phyloP scores from a whole-genome alignment of 2,888 invertebrate genomes.

The Ophion ellenae region DNA sequence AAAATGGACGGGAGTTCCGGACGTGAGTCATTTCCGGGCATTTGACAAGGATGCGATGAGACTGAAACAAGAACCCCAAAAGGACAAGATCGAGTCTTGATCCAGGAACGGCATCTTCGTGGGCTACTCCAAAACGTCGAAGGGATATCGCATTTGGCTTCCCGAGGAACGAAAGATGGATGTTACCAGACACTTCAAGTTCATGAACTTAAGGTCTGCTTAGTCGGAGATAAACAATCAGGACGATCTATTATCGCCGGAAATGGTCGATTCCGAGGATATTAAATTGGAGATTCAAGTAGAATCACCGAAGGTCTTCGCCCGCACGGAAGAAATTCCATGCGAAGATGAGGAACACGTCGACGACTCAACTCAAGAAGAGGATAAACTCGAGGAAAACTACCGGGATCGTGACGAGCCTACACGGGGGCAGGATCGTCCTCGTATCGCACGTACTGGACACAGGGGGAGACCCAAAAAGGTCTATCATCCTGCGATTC shows the following conservation, averaged over 20 bases:
- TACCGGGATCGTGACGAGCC: background rate
- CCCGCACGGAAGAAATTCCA: background rate
- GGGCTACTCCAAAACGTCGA: too few relatives aligned
- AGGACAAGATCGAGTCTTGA: too few relatives aligned
- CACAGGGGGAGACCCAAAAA: conserved; percentile 37
- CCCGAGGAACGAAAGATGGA: too few relatives aligned
- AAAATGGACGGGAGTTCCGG: too few relatives aligned
- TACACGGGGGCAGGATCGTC: background rate
- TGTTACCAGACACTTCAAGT: background rate
- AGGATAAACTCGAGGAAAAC: too few relatives aligned
- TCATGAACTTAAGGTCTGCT: background rate
- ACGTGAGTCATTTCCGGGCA: too few relatives aligned
- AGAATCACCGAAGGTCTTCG: background rate
- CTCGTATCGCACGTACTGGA: background rate
- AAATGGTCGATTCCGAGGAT: background rate
- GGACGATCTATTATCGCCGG: background rate
- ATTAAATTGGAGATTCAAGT: background rate
- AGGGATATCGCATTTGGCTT: too few relatives aligned
- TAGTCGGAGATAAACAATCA: background rate
- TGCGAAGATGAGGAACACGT: too few relatives aligned
- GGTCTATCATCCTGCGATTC: conserved; percentile 13
- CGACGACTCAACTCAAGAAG: too few relatives aligned
- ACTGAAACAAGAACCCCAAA: too few relatives aligned
- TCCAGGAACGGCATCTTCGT: too few relatives aligned
- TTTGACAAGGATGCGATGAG: too few relatives aligned